Base-by-base conservation (phyloP, 2,113 vertebrate genomes). In the Anguilla rostrata region DNA sequence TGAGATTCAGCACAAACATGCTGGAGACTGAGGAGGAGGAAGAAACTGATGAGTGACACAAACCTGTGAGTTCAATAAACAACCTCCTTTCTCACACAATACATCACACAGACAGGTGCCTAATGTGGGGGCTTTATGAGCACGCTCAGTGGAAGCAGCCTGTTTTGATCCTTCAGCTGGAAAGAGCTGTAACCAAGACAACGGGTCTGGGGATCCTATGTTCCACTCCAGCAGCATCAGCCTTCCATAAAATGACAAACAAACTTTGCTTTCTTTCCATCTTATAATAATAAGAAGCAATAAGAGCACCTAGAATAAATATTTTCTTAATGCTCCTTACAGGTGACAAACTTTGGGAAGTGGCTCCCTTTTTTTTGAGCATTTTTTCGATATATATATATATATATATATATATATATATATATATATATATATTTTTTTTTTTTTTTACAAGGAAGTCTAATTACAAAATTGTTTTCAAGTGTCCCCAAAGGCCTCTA, bases 151-250 rank as follows among this genome's bases (percentile, higher is more conserved):
- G n/a, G 49, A 53, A 53, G 49, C 49, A 2, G 49, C 49, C 12
- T 11, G 12, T 53, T 53, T 53, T 53, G 49, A 11, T 53, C 26
- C 26, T 75, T 75, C 71, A 34, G 71, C n/a, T 29, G 26, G 22
- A 26, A 75, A 75, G n/a, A 75, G n/a, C 71, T 34, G 71, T 75
- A 75, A 75, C 71, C 71, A 75, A 12, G 71, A 75, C 71, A 75
- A 75, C 71, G n/a, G 9, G 71, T 34, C 71, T 11, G n/a, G 71
- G n/a, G 26, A 22, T 75, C 34, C 26, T 34, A 34, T 75, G 20
- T 3, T 75, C 26, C 26, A 5, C 26, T 29, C n/a, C n/a, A 75
- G 71, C 26, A 26, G n/a, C n/a, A 11, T 12, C 22, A 26, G n/a
- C 20, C 71, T 34, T 75, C 71, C 34, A 14, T n/a, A n/a, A 34